These are phyloP conservation scores for Hypocryptadius cinnamomeus DNA, from an alignment of 2,113 vertebrate genomes.

Conservation along the genomic window DNA sequence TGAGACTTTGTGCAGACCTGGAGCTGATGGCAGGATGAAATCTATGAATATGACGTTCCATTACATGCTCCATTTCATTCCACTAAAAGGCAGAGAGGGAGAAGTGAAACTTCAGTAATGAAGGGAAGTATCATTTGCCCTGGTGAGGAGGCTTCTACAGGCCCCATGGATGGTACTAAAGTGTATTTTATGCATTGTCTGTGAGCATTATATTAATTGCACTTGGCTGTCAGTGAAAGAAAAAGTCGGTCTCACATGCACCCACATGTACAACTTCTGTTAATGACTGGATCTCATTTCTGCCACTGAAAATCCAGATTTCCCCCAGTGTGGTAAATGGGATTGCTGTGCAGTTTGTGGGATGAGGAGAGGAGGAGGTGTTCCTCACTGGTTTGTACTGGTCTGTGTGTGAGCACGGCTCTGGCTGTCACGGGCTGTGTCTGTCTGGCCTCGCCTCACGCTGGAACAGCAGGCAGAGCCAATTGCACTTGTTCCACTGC, in stretches of 20 bases:
- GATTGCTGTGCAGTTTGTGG: neutral
- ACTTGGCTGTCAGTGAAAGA: neutral
- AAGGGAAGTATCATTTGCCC: neutral
- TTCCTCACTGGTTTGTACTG: accelerated
- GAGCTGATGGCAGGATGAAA: neutral
- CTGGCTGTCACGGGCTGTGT: neutral
- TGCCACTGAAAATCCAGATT: neutral
- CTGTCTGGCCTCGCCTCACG: too few species aligned
- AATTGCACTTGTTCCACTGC: neutral
- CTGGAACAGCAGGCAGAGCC: too few species aligned
- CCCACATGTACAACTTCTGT: neutral
- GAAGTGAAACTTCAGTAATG: neutral
- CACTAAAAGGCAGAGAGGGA: neutral
- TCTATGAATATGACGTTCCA: neutral
- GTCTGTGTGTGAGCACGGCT: neutral
- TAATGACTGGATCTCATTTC: neutral
- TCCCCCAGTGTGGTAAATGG: neutral
- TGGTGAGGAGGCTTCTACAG: neutral
- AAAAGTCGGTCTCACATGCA: neutral
- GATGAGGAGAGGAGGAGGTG: neutral
- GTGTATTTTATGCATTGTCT: neutral
- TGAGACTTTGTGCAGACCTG: neutral
- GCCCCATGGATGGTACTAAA: neutral
- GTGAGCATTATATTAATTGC: neutral
- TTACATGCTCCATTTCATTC: constrained; percentile 39